Evolutionary conservation across 2,113 vertebrate genomes (phyloP), one percentile per base, ranked within the genome.

Genomic region (Anoura caudifer): DNA sequence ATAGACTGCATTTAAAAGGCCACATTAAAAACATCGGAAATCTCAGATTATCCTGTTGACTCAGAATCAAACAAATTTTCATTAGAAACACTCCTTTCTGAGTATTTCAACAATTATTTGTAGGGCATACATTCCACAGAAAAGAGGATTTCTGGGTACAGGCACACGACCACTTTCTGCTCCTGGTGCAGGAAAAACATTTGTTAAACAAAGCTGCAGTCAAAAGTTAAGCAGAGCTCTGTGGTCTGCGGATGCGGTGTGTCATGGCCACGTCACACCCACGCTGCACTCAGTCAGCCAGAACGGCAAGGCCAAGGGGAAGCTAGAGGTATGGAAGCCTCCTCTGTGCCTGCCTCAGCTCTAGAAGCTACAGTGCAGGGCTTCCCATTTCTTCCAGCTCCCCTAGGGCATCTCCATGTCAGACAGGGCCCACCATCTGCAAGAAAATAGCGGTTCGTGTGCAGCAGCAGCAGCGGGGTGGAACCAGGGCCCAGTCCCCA

Each of bases 11-110:
- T 36, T 70, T 75, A 72, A 90, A 95, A 95, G 76, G 36, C 11
- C 65, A 85, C 79, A 79, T 73, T 63, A 79, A 97, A 96, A 85
- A 69, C 22, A 50, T 36, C 3, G 69, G 47, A 79, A 87, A 61
- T 36, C 11, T 63, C 56, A 75, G 47, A 50, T 65, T 45, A 83
- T 59, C 43, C 69, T 50, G 7, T 75, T 47, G 63, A 72, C 20
- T 36, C 80, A 33, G 28, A 69, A 47, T 50, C 63, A 61, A 26
- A 36, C 6, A 91, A 72, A 47, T 47, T 67, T 28, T 12, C 36
- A 41, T 1, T 24, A 38, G 38, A 83, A 82, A 90, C 12, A 13
- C 12, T 63, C 28, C 31, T 63, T 63, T 63, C 61, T 63, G 61
- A 52, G 14, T 22, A 67, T 43, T 75, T 81, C 12, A 16, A 45